These are phyloP conservation scores for Amblyopsis hoosieri DNA, from an alignment of 2,797 vertebrate genomes.

Conservation along the genomic window DNA sequence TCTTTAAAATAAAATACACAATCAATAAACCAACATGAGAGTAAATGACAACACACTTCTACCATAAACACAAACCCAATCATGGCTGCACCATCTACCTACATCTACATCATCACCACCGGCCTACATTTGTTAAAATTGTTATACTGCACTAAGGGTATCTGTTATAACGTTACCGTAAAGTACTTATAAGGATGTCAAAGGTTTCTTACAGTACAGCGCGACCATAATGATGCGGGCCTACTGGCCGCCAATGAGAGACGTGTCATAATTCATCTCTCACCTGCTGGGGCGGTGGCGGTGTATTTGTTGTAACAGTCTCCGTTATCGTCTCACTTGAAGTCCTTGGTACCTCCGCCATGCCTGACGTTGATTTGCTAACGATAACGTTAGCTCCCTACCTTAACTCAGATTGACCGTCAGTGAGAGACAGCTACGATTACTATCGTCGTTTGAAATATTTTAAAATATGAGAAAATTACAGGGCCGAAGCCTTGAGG, in stretches of 20 bases:
- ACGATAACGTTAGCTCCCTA: slow-evolving; percentile 48
- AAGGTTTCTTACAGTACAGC: too few relatives aligned
- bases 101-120: too few relatives aligned
- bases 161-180: too few relatives aligned
- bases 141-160: too few relatives aligned
- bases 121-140: too few relatives aligned
- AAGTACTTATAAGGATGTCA: too few relatives aligned
- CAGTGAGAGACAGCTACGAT: background rate
- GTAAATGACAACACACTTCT: too few relatives aligned
- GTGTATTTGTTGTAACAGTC: slow-evolving; percentile 75
- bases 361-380: slow-evolving; percentile 62
- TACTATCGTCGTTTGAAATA: background rate
- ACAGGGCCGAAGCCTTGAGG: background rate
- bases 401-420: slow-evolving; percentile 2
- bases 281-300: slow-evolving; percentile 82
- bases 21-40: too few relatives aligned
- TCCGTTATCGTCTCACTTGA: slow-evolving; percentile 84
- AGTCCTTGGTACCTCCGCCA: slow-evolving; percentile 82
- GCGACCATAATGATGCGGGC: background rate
- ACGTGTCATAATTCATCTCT: background rate
- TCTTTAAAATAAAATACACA: too few relatives aligned
- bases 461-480: background rate
- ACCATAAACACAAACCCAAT: too few relatives aligned
- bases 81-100: too few relatives aligned
- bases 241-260: background rate